These are phyloP conservation scores for Cryptotermes secundus DNA, from an alignment of 1,140 invertebrate species.

Conservation along the genomic window DNA sequence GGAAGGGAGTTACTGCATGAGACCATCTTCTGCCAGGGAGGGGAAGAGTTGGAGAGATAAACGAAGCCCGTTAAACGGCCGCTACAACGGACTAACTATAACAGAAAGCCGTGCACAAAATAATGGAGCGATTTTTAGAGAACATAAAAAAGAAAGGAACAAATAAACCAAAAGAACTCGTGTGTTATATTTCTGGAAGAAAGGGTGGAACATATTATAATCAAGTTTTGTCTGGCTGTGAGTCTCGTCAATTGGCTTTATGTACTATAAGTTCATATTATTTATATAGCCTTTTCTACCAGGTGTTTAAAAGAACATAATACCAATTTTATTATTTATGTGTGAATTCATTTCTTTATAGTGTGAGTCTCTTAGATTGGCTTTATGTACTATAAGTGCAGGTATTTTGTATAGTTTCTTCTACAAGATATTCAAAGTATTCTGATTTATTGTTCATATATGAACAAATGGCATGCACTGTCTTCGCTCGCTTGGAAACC, in stretches of 20 bases:
- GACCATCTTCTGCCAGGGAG: not conserved
- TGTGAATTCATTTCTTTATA: too few relatives aligned
- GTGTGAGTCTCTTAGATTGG: too few relatives aligned
- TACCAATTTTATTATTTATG: too few relatives aligned
- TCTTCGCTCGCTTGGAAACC: too few relatives aligned
- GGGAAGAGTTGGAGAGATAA: not conserved
- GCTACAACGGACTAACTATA: not conserved
- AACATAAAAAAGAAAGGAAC: not conserved
- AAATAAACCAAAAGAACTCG: not conserved
- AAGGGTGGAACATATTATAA: not conserved
- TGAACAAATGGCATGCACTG: too few relatives aligned
- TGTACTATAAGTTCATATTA: not conserved
- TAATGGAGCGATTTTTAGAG: conserved; percentile 7
- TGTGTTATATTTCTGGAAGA: not conserved
- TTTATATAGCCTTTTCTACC: too few relatives aligned
- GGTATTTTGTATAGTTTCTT: too few relatives aligned
- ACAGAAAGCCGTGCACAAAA: not conserved
- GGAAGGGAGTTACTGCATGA: not conserved
- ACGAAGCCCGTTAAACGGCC: conserved; percentile 16
- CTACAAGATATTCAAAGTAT: too few relatives aligned
- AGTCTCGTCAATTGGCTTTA: not conserved
- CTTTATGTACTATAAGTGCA: too few relatives aligned
- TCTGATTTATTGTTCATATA: too few relatives aligned
- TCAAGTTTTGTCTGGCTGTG: not conserved
- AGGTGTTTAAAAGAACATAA: too few relatives aligned